phyloP scores from a whole-genome alignment of 1,140 invertebrate species.

The Drosophila punjabiensis region DNA sequence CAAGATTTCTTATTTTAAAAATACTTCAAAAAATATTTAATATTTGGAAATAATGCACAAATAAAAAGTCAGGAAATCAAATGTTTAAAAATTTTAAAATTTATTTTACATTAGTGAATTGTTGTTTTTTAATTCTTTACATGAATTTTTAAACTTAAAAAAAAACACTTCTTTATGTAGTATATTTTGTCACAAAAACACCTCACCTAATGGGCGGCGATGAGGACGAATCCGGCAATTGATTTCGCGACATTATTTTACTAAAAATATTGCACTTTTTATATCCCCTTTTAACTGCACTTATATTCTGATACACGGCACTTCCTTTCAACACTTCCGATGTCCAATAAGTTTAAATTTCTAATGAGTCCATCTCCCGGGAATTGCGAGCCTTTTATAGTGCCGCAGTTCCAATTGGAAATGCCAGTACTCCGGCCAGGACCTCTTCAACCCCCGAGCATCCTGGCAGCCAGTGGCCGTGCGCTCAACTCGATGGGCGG shows the following conservation, averaged over 20 bases:
- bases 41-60: not conserved
- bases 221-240: constrained; percentile 87
- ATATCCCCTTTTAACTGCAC: not conserved
- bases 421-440: constrained; percentile 42
- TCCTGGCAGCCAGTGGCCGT: constrained; percentile 61
- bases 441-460: constrained; percentile 57
- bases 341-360: constrained; percentile 67
- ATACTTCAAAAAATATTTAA: not conserved
- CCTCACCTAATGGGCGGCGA: constrained; percentile 86
- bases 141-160: not conserved
- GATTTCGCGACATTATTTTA: constrained; percentile 82
- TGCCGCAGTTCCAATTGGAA: constrained; percentile 69
- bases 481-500: constrained; percentile 59
- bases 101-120: not conserved
- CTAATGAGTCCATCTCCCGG: constrained; percentile 70
- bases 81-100: not conserved
- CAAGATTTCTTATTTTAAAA: not conserved
- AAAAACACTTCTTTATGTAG: not conserved
- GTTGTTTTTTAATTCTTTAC: not conserved
- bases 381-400: constrained; percentile 77
- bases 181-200: not conserved
- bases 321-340: constrained; percentile 31
- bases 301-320: not conserved
- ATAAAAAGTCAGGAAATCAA: not conserved
- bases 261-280: not conserved